These are phyloP conservation scores for Cyclophora albipunctata DNA, from an alignment of 2,888 invertebrate species.

Conservation along the genomic window DNA sequence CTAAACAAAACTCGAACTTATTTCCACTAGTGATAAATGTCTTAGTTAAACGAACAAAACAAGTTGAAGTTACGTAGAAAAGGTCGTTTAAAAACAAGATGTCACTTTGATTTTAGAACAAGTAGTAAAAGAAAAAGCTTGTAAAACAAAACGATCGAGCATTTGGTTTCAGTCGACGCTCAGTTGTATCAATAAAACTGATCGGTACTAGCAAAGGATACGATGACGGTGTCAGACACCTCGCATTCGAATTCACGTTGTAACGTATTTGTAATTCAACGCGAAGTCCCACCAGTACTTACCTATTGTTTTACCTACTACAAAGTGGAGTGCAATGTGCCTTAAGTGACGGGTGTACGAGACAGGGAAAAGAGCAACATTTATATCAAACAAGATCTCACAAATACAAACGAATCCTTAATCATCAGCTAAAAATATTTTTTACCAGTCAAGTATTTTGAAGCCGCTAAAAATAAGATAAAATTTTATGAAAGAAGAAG, in stretches of 20 bases:
- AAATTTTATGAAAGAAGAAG: slow-evolving; percentile 17
- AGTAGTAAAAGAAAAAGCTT: slow-evolving; percentile 1
- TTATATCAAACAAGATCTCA: too few relatives aligned
- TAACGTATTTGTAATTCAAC: slow-evolving; percentile 72
- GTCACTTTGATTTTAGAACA: neutral
- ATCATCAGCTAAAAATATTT: too few relatives aligned
- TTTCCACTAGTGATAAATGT: too few relatives aligned
- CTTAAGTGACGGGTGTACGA: too few relatives aligned
- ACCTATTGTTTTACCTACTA: slow-evolving; percentile 66
- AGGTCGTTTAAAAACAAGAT: too few relatives aligned
- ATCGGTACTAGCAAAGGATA: slow-evolving; percentile 2
- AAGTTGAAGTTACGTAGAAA: too few relatives aligned
- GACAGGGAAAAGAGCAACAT: too few relatives aligned
- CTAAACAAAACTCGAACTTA: too few relatives aligned
- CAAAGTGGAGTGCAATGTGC: slow-evolving; percentile 13
- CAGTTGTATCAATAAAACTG: slow-evolving; percentile 7
- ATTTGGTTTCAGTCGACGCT: neutral
- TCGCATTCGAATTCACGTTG: slow-evolving; percentile 68
- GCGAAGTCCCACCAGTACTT: slow-evolving; percentile 50
- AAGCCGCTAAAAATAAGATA: neutral
- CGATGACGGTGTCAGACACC: slow-evolving; percentile 10
- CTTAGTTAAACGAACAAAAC: too few relatives aligned
- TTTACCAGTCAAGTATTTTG: too few relatives aligned
- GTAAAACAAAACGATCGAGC: neutral
- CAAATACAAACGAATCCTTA: too few relatives aligned